Conservation (phyloP, 2,888 invertebrate genomes). For the Campoplex nolae region DNA sequence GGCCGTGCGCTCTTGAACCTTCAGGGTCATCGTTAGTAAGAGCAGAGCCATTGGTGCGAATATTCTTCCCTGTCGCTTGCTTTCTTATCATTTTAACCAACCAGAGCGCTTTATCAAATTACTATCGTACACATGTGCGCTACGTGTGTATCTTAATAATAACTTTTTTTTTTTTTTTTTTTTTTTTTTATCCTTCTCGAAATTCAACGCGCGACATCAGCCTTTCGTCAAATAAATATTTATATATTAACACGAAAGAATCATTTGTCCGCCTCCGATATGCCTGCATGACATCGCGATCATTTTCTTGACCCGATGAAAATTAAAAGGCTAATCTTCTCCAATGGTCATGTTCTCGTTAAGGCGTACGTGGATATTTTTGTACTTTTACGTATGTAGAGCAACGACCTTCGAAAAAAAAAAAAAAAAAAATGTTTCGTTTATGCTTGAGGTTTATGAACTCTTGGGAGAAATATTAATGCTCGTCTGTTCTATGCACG, state of each 20-base stretch:
- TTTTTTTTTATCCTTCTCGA: constrained; percentile 43
- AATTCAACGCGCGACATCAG: constrained; percentile 22
- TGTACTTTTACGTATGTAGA: constrained; percentile 72
- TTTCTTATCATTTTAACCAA: constrained; percentile 74
- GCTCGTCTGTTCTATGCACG: neutral
- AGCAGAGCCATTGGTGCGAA: constrained; percentile 37
- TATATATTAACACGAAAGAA: constrained; percentile 36
- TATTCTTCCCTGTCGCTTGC: constrained; percentile 28
- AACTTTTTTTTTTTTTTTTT: neutral
- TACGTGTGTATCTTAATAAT: constrained; percentile 34
- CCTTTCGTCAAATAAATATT: neutral
- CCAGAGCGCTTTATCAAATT: constrained; percentile 69
- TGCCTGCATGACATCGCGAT: neutral
- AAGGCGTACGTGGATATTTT: neutral
- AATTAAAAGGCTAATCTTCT: neutral
- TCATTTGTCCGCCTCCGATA: constrained; percentile 4
- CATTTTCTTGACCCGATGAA: neutral
- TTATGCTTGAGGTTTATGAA: constrained; percentile 75
- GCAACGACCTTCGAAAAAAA: constrained; percentile 77
- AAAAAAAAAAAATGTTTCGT: neutral
- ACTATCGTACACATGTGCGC: constrained; percentile 8
- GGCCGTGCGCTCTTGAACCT: constrained; percentile 81
- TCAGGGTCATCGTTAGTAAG: constrained; percentile 80
- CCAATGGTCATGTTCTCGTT: neutral
- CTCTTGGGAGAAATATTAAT: constrained; percentile 66